Conservation (phyloP, 2,797 vertebrate genomes). For the Sebastes alutus region DNA sequence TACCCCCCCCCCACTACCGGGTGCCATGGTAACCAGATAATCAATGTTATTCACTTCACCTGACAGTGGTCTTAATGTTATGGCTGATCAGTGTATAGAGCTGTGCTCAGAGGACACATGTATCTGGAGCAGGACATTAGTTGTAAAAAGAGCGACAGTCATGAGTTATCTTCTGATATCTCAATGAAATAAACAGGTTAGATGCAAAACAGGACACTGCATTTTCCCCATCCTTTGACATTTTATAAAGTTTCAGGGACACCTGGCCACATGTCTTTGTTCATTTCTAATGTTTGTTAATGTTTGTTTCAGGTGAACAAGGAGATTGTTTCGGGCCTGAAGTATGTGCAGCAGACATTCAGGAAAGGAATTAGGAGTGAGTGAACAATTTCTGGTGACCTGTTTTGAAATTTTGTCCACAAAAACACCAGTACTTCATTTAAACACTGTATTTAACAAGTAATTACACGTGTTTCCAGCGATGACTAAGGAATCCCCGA, state of each 20-base stretch:
- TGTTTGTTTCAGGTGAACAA: constrained; percentile 87
- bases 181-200: neutral
- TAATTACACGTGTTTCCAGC: neutral
- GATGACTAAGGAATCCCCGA: neutral
- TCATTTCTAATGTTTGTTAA: neutral
- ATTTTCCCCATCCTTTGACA: neutral
- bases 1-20: no score
- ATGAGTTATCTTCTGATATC: neutral
- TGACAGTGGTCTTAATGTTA: no score
- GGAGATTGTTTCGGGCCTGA: constrained; percentile 96
- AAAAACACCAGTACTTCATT: neutral
- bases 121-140: neutral
- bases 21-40: no score
- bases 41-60: no score
- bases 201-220: neutral
- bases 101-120: neutral
- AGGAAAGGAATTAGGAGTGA: constrained; percentile 96
- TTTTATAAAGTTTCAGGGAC: neutral
- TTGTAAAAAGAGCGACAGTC: neutral
- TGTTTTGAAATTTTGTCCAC: neutral
- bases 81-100: neutral
- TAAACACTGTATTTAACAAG: neutral
- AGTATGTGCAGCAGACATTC: constrained; percentile 92
- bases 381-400: constrained; percentile 57
- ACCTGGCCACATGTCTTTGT: neutral